phyloP scores from a whole-genome alignment of 2,797 vertebrate genomes.

The Paratrypauchen microcephalus region DNA sequence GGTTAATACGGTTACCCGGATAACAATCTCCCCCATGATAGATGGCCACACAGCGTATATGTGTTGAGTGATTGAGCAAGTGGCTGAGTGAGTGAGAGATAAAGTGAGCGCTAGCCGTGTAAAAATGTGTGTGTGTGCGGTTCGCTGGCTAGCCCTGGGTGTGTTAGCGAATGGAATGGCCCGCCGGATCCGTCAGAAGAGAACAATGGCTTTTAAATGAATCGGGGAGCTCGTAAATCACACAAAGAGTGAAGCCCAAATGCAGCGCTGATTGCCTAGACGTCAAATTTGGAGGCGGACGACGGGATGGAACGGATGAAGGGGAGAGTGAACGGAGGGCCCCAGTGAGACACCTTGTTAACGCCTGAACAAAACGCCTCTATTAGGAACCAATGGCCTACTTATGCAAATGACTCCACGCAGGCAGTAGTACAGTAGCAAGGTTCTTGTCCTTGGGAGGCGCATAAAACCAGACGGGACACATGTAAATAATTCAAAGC shows the following conservation, averaged over 20 bases:
- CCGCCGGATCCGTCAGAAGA: slow-evolving; percentile 72
- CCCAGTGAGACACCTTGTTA: slow-evolving; percentile 78
- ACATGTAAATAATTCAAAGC: slow-evolving; percentile 69
- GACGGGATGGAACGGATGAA: slow-evolving; percentile 72
- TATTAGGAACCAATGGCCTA: slow-evolving; percentile 74
- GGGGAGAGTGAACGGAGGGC: slow-evolving; percentile 62
- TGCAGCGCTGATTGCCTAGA: slow-evolving; percentile 76
- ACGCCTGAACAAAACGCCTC: slow-evolving; percentile 78
- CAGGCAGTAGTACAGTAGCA: slow-evolving; percentile 48
- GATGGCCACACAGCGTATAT: slow-evolving; percentile 69
- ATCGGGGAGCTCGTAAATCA: slow-evolving; percentile 81
- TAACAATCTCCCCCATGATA: slow-evolving; percentile 80
- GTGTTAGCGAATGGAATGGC: slow-evolving; percentile 64
- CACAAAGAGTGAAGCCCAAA: slow-evolving; percentile 76
- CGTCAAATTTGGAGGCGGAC: slow-evolving; percentile 68
- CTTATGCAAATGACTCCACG: slow-evolving; percentile 74
- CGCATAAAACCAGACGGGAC: slow-evolving; percentile 56
- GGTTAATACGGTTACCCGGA: slow-evolving; percentile 78
- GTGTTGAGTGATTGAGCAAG: slow-evolving; percentile 71
- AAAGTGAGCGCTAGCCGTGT: slow-evolving; percentile 68
- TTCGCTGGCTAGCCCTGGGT: slow-evolving; percentile 38
- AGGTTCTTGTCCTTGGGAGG: slow-evolving; percentile 67
- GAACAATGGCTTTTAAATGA: slow-evolving; percentile 85
- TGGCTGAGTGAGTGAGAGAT: slow-evolving; percentile 72
- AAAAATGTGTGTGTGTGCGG: slow-evolving; percentile 49